Conservation (phyloP, 2,888 invertebrate species). For the Caenorhabditis sp. region DNA sequence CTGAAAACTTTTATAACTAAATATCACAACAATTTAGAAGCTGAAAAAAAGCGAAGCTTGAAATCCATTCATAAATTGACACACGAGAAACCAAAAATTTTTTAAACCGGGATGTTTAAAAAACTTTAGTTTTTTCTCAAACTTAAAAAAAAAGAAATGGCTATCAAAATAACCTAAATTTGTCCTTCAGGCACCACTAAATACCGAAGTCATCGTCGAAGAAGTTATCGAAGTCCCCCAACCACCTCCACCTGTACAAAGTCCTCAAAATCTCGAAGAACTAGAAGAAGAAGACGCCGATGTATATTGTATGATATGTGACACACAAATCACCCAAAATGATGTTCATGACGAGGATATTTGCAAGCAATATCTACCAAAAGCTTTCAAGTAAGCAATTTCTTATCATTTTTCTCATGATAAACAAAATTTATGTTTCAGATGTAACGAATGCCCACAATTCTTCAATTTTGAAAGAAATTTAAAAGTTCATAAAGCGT, state of each 20-base stretch:
- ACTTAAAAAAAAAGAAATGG: too few species aligned
- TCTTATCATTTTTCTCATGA: not conserved
- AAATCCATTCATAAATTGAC: too few species aligned
- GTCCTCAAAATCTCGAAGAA: not conserved
- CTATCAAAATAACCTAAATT: not conserved
- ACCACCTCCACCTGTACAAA: not conserved
- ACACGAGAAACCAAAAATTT: too few species aligned
- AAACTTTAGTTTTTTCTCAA: too few species aligned
- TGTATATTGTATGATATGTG: conserved; percentile 28
- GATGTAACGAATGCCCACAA: not conserved
- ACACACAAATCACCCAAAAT: not conserved
- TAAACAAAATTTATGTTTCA: not conserved
- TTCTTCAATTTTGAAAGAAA: conserved; percentile 32
- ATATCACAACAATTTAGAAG: too few species aligned
- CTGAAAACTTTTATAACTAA: too few species aligned
- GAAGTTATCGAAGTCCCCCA: not conserved
- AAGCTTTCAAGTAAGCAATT: not conserved
- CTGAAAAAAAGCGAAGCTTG: too few species aligned
- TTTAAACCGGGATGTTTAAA: too few species aligned
- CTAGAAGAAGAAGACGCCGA: not conserved
- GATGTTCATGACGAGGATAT: not conserved
- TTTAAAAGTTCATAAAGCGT: conserved; percentile 22
- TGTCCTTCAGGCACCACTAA: too few species aligned
- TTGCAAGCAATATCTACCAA: not conserved
- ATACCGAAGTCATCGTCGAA: not conserved